Evolutionary conservation across 2,888 invertebrate genomes (phyloP), one percentile per base, ranked within the genome.

Genomic region (Volucella inanis): DNA sequence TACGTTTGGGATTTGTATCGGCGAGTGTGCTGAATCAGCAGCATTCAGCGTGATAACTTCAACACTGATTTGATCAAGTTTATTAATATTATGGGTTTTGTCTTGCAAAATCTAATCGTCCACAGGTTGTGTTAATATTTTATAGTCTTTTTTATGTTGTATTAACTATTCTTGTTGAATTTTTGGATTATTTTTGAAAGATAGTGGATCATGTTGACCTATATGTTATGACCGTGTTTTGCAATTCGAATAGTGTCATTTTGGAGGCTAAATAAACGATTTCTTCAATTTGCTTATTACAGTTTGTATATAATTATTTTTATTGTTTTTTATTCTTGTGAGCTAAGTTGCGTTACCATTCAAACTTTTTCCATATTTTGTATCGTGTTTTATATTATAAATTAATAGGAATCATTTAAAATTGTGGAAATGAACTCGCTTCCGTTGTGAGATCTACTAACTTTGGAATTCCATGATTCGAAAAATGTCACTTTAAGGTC

Each of bases 281-380:
- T 50, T 81, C 72, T 10, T 41, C 50, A 18, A 71, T 57, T 10
- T 65, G 52, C 52, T 76, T 62, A n/a, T 22, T 38, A 11, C 47
- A 15, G 47, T 65, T 11, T 62, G 61, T 41, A 38, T 39, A 47
- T 38, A n/a, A n/a, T n/a, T n/a, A n/a, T n/a, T n/a, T n/a, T n/a
- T n/a, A n/a, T n/a, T n/a, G n/a, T 70, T 47, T 11, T 70, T 64
- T 52, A 77, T 83, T 39, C 83, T 55, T 38, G 59, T 45, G 9
- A 77, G 57, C 50, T 76, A 64, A 12, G 74, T 61, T n/a, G 84
- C 54, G 41, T 79, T 84, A 14, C 74, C 75, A 3, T 68, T 74
- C 0, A 74, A 75, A 22, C 55, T 68, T 54, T 75, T 65, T 1
- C 61, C 54, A 45, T 49, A 62, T 38, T 54, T 85, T 45, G 50